Base-by-base conservation (phyloP, 2,113 vertebrate species). In the Burhinus bistriatus region DNA sequence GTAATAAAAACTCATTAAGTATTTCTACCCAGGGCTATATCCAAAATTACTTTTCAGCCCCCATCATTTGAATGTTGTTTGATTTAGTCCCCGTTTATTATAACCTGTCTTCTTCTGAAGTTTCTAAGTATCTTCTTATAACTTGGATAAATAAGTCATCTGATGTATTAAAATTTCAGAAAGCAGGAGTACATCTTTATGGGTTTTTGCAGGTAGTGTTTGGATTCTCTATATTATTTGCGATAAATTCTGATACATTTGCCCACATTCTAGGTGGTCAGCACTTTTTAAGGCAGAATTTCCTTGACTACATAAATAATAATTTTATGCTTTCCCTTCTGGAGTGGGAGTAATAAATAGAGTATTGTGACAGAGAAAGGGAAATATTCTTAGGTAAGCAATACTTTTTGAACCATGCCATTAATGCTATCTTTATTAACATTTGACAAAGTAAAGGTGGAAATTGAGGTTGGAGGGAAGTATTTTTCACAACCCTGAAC, bases 401-500 rank as follows among this genome's bases (percentile, higher is more conserved):
- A 5, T 71, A 85, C n/a, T 71, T 88, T 91, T 89, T 87, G 42
- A 82, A 69, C 25, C 25, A 21, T 82, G 38, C 83, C 30, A 83
- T 82, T 69, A 77, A 65, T 76, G 36, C 13, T 75, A 4, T 54
- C 15, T 93, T 83, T 86, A 85, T 90, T 75, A 93, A n/a, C 20
- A 66, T 92, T 87, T 90, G 62, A 82, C 83, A 83, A 76, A 86
- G 75, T 68, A 73, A 87, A 91, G 78, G 40, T 80, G 58, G 44
- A 75, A 71, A 62, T 54, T 29, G 89, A 83, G 59, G 58, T 90
- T 94, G 76, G 42, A 75, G 73, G 32, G 49, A 40, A 52, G 18
- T 95, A 89, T 93, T 95, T 96, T 95, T 80, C 84, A 68, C 42
- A 47, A 66, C n/a, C 83, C 30, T 83, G 57, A 96, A 83, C 80